A percentile compares a stretch with the other conserved stretches of the same genome.
Evolutionary conservation across 2,113 vertebrate species (phyloP).

Genomic region (Scomber scombrus): DNA sequence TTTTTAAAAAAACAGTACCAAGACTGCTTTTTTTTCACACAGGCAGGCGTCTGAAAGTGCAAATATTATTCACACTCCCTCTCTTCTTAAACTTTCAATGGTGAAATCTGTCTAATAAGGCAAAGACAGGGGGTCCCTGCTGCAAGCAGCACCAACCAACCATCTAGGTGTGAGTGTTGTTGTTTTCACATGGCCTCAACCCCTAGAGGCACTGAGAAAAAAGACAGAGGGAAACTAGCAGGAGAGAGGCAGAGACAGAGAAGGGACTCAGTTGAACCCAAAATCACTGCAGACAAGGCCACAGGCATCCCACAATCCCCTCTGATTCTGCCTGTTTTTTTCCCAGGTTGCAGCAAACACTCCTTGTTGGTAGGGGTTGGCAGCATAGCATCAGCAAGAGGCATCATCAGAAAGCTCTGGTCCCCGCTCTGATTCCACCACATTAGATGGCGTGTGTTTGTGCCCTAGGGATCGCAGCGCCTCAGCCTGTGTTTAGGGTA

Average conservation of each 20-base stretch:
- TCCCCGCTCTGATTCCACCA: conserved; percentile 83
- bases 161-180: conserved; percentile 65
- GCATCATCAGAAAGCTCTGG: conserved; percentile 70
- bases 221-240: conserved; percentile 27
- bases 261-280: conserved; percentile 49
- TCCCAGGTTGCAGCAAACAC: conserved; percentile 55
- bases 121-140: conserved; percentile 55
- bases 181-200: conserved; percentile 67
- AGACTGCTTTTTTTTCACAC: conserved; percentile 12
- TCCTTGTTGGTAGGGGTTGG: conserved; percentile 70
- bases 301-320: conserved; percentile 72
- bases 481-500: conserved; percentile 87
- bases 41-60: conserved; percentile 29
- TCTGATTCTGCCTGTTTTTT: conserved; percentile 72
- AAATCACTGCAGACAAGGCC: conserved; percentile 55
- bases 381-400: conserved; percentile 66
- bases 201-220: conserved; percentile 52
- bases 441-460: conserved; percentile 87
- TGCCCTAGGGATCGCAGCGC: conserved; percentile 84
- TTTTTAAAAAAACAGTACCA: background rate
- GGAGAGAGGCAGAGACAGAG: conserved; percentile 53
- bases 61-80: conserved; percentile 21
- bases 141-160: conserved; percentile 50
- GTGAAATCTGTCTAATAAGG: conserved; percentile 70
- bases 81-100: conserved; percentile 57